These are phyloP conservation scores for Solenopsis fugax DNA, from an alignment of 1,140 invertebrate genomes.

Conservation along the genomic window DNA sequence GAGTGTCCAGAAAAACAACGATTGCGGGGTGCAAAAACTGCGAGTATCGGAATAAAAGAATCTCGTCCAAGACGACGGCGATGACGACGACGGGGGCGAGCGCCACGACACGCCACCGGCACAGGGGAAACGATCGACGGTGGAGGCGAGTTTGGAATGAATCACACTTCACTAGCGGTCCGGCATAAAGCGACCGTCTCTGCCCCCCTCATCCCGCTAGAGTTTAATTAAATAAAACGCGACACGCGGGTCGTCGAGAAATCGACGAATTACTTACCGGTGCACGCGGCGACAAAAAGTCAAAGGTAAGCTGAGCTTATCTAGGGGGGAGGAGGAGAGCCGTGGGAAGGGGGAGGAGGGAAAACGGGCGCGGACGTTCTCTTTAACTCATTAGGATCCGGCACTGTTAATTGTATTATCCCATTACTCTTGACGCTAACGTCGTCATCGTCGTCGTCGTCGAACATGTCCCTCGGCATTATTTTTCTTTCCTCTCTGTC, in stretches of 20 bases:
- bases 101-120: not conserved
- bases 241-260: not conserved
- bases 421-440: slow-evolving; percentile 66
- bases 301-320: slow-evolving; percentile 3
- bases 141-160: not conserved
- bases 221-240: not conserved
- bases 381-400: slow-evolving; percentile 69
- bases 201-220: not conserved
- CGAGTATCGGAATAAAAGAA: slow-evolving; percentile 4
- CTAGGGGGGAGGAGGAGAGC: not conserved
- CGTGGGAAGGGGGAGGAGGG: too few relatives aligned
- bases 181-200: not conserved
- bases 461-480: slow-evolving; percentile 24
- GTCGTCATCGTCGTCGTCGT: not conserved
- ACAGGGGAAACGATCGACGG: not conserved
- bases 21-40: slow-evolving; percentile 29
- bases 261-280: slow-evolving; percentile 17
- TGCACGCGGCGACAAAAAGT: slow-evolving; percentile 24
- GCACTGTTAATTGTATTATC: slow-evolving; percentile 73
- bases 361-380: slow-evolving; percentile 6
- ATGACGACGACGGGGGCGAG: not conserved
- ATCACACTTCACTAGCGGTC: not conserved
- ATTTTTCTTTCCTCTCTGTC: slow-evolving; percentile 25
- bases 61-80: slow-evolving; percentile 6
- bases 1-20: slow-evolving; percentile 44